Evolutionary conservation across 2,888 invertebrate genomes (phyloP).

Genomic region (Drosophila differens): DNA sequence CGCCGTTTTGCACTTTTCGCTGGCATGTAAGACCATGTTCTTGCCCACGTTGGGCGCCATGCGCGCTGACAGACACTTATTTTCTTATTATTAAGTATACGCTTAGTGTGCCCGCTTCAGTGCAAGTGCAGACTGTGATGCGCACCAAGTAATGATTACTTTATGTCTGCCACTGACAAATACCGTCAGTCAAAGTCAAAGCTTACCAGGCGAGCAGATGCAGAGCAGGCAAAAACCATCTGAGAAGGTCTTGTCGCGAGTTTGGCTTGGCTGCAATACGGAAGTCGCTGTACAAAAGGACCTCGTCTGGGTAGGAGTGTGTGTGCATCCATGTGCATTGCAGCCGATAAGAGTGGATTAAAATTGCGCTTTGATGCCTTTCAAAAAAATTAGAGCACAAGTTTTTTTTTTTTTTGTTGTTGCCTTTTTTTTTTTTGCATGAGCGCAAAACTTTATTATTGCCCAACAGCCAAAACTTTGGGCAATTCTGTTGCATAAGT

Average conservation of each 20-base stretch:
- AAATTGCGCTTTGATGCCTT: slow-evolving; percentile 24
- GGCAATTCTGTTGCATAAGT: slow-evolving; percentile 24
- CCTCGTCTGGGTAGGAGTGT: slow-evolving; percentile 2
- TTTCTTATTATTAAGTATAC: slow-evolving; percentile 81
- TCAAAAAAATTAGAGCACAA: slow-evolving; percentile 24
- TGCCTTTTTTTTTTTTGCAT: slow-evolving; percentile 14
- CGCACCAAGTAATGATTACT: slow-evolving; percentile 75
- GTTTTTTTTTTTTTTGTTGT: slow-evolving; percentile 38
- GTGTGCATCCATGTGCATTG: slow-evolving; percentile 62
- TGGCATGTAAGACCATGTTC: slow-evolving; percentile 47
- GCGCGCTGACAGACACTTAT: slow-evolving; percentile 74
- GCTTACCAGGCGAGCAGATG: slow-evolving; percentile 36
- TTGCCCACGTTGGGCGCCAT: slow-evolving; percentile 21
- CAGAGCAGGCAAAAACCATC: slow-evolving; percentile 31
- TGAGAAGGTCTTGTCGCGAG: slow-evolving; percentile 3
- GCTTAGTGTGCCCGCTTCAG: slow-evolving; percentile 55
- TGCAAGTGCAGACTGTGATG: slow-evolving; percentile 56
- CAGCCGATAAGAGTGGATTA: slow-evolving; percentile 57
- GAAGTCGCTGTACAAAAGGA: slow-evolving; percentile 56
- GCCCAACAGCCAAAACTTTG: slow-evolving; percentile 8
- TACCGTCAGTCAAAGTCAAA: slow-evolving; percentile 78
- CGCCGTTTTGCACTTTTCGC: slow-evolving; percentile 76
- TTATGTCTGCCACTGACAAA: slow-evolving; percentile 78
- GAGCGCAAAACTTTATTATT: slow-evolving; percentile 39
- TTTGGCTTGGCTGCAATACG: slow-evolving; percentile 30